Evolutionary conservation across 2,888 invertebrate species (phyloP).

Genomic region (Aproaerema taeniolella): DNA sequence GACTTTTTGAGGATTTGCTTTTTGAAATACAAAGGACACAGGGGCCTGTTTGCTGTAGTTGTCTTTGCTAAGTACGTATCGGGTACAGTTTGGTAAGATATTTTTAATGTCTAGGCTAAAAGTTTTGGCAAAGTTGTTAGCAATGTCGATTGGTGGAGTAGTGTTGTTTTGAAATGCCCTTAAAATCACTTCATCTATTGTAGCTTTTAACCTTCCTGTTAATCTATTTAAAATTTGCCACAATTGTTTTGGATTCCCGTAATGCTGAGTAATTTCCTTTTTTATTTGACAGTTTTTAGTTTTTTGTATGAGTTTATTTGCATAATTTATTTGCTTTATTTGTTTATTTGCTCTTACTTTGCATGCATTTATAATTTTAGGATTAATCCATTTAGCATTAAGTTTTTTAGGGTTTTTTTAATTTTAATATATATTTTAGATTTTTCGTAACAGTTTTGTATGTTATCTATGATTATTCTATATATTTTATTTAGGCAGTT

Average conservation of each 20-base stretch:
- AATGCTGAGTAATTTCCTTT: neutral
- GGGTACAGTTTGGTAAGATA: constrained; percentile 2
- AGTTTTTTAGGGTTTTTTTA: neutral
- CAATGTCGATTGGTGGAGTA: neutral
- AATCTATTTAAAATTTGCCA: neutral
- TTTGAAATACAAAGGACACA: neutral
- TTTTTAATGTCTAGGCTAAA: neutral
- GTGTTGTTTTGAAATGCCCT: neutral
- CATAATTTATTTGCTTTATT: neutral
- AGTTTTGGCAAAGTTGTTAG: neutral
- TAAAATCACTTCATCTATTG: neutral
- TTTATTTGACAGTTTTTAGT: neutral
- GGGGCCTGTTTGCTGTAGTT: neutral
- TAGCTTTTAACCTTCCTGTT: neutral
- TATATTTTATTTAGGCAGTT: neutral
- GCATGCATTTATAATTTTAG: neutral
- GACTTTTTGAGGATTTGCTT: neutral
- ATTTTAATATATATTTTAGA: neutral
- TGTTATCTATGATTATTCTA: neutral
- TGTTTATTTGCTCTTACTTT: neutral
- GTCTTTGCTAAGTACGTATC: neutral
- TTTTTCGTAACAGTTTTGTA: neutral
- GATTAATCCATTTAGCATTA: neutral
- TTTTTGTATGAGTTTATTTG: neutral
- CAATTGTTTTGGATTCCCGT: neutral